Conservation (phyloP, 2,113 vertebrate species). For the Ptyas mucosa region DNA sequence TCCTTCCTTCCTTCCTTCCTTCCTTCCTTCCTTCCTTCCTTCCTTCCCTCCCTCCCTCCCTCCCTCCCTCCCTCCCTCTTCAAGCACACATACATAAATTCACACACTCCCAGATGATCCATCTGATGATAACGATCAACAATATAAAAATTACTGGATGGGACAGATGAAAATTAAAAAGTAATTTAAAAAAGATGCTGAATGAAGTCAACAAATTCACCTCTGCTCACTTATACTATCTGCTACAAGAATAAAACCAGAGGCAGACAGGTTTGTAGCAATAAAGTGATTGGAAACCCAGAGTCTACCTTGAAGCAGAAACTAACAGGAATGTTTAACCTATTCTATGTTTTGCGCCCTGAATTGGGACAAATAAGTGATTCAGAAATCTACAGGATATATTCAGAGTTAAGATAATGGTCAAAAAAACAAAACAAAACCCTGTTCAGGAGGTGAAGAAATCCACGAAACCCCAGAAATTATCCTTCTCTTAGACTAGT, state of each 20-base stretch:
- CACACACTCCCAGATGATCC: not conserved
- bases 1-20: not conserved
- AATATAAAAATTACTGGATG: not conserved
- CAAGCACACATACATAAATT: not conserved
- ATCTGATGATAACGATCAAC: not conserved
- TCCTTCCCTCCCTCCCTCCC: no score
- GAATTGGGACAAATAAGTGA: not conserved
- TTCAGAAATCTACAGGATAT: not conserved
- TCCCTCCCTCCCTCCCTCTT: not conserved
- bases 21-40: not conserved
- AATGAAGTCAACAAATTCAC: not conserved
- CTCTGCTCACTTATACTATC: not conserved
- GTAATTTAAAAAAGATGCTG: not conserved
- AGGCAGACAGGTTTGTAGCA: not conserved
- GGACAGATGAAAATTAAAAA: not conserved
- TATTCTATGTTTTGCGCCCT: not conserved
- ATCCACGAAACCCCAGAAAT: not conserved
- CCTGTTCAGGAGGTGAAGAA: not conserved
- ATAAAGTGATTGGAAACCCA: not conserved
- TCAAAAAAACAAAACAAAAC: not conserved
- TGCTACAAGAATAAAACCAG: not conserved
- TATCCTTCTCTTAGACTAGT: not conserved
- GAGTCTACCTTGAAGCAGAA: not conserved
- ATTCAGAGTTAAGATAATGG: not conserved
- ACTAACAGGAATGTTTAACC: not conserved